Base-by-base conservation (phyloP, 1,140 invertebrate genomes). In the Oedothorax gibbosus region DNA sequence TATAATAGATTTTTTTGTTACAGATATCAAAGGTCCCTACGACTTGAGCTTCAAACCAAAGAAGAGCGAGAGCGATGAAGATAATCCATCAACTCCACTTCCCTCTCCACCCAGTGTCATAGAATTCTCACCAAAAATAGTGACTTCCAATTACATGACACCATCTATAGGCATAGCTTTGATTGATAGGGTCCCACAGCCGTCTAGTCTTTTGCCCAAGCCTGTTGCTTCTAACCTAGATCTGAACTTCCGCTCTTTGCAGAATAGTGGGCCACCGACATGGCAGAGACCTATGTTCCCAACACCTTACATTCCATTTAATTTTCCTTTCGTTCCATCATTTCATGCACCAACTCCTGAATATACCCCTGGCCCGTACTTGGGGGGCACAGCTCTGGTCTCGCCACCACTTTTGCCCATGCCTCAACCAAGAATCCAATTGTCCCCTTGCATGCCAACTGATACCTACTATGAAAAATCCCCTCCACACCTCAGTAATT, bases 301-400 rank as follows among this genome's bases (percentile, higher is more conserved):
- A 65, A 84, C 20, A 21, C 6, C 88, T n/a, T 88, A 87, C 71
- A 71, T 88, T 65, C 88, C 72, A 5, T 35, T 35, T 35, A 35
- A 35, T 35, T 53, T n/a, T 18, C 0, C 2, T 71, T 10, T 8
- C 50, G 7, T 71, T 18, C 54, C 69, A 49, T 18, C 50, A 0
- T 71, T 18, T 71, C 69, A 49, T 18, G n/a, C 50, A 53, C 69
- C 69, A 10, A 50, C 71, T n/a, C 11, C 69, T 7, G 81, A 84
- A 18, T 76, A 50, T 20, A 49, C 56, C 15, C 12, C 64, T 10
- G 72, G 64, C 7, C 35, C 84, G 4, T 84, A 85, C 12, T 51
- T 85, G 15, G 84, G 72, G 10, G 53, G 49, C 7, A 69, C 68
- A 18, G 66, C 64, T 56, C 57, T 85, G 14, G 68, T 72, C 11